Percentiles rank a stretch among this genome's conserved stretches.
These are phyloP conservation scores for Prostheceraeus crozeri DNA, from an alignment of 2,888 invertebrate species.

Conservation along the genomic window DNA sequence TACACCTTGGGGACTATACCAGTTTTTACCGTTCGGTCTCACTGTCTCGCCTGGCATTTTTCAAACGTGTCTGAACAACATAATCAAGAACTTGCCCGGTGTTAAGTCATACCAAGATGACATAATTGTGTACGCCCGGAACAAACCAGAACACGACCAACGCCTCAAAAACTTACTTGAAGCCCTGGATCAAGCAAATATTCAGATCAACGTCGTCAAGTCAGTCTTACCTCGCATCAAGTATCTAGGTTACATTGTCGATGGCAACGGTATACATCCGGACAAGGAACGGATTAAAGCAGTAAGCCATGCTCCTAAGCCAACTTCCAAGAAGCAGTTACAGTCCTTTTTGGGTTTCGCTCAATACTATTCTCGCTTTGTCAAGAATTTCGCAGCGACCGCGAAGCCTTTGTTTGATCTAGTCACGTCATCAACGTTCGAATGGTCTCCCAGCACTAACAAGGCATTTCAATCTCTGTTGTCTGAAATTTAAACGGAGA, in stretches of 20 bases:
- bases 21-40: slow-evolving; percentile 4
- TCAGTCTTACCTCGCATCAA: not conserved
- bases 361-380: not conserved
- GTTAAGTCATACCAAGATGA: slow-evolving; percentile 10
- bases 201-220: slow-evolving; percentile 7
- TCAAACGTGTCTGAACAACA: not conserved
- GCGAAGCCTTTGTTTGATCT: too few relatives aligned
- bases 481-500: too few relatives aligned
- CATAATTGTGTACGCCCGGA: not conserved
- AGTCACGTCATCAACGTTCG: too few relatives aligned
- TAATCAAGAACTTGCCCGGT: not conserved
- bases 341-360: not conserved
- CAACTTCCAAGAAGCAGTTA: not conserved
- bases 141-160: not conserved
- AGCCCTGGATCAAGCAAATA: not conserved
- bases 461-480: too few relatives aligned
- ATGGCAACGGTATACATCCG: slow-evolving; percentile 4
- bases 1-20: slow-evolving; percentile 16
- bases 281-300: slow-evolving; percentile 5
- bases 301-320: not conserved
- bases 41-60: slow-evolving; percentile 1
- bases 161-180: not conserved
- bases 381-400: not conserved
- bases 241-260: not conserved
- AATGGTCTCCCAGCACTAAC: too few relatives aligned